Conservation (phyloP, 2,888 invertebrate species). For the Torymus aiolomorphi region DNA sequence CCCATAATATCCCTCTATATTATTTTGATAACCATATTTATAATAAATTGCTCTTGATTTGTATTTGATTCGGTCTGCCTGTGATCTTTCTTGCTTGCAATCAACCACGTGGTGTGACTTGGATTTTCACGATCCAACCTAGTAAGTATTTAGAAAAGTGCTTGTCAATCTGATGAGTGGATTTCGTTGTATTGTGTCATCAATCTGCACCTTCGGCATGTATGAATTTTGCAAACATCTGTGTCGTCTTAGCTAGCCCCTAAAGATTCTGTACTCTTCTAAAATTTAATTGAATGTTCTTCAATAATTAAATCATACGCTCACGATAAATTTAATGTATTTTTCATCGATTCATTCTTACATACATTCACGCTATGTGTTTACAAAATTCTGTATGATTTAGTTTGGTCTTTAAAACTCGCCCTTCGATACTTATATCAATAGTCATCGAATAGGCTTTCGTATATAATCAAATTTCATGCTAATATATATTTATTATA, state of each 20-base stretch:
- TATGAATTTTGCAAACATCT: conserved; percentile 34
- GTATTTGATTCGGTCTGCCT: conserved; percentile 72
- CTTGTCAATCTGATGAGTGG: conserved; percentile 59
- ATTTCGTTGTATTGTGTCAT: conserved; percentile 53
- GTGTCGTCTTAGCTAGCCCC: conserved; percentile 31
- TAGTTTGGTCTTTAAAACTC: conserved; percentile 16
- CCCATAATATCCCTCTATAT: conserved; percentile 32
- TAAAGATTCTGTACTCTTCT: conserved; percentile 24
- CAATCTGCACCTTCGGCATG: conserved; percentile 49
- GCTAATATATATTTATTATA: conserved; percentile 31
- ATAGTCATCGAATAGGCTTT: background rate
- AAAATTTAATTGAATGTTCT: background rate
- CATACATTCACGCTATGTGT: background rate
- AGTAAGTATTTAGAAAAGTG: conserved; percentile 72
- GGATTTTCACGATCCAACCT: conserved; percentile 68
- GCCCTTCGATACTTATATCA: conserved; percentile 17
- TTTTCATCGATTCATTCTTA: conserved; percentile 19
- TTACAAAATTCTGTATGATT: conserved; percentile 37
- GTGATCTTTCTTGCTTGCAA: conserved; percentile 69
- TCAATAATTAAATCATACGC: conserved; percentile 49
- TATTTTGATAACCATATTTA: conserved; percentile 44
- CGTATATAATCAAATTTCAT: conserved; percentile 28
- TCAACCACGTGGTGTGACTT: conserved; percentile 67
- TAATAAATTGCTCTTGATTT: conserved; percentile 70
- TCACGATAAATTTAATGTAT: conserved; percentile 1